Base-by-base conservation (phyloP, 2,888 invertebrate species). In the Trisateles emortualis region DNA sequence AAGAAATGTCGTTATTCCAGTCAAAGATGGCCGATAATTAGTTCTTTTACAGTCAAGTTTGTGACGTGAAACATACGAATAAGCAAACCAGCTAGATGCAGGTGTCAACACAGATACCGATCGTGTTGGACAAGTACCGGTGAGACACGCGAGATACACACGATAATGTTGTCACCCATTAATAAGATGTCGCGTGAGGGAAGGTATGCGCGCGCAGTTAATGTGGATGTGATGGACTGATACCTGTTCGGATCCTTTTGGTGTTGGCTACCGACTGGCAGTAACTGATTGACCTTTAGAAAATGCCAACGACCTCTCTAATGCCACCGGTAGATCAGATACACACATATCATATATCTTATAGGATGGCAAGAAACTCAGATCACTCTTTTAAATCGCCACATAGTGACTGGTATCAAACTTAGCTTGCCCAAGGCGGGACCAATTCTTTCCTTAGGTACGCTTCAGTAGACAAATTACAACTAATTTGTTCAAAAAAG, bases 81-180 rank as follows among this genome's bases (percentile, higher is more conserved):
- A 46, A 43, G 43, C 41, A 48, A 64, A 52, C 52, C 53, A 59
- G 59, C 53, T 65, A 71, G 57, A 45, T 55, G 66, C 64, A 67
- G 66, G 75, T 76, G 77, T 74, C 74, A 73, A 58, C 41, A 43
- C 45, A 71, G 79, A 79, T 78, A 72, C 59, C 49, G 52, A 78
- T 80, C 77, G 57, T 57, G 70, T 72, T 60, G 53, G 53, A 61
- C 75, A 57, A 55, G 66, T 66, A 61, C 66, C 64, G 52, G 51
- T 56, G 59, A 60, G 60, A 68, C 76, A 76, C 70, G 66, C 68
- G 56, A 77, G 79, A 78, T 80, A 67, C 60, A 57, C 40, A 52
- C 56, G 79, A 80, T 78, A 78, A 63, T 65, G 72, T 70, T 73
- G 74, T 74, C 66, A 47, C 51, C 66, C 69, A 76, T 77, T 74